Base-by-base conservation (phyloP, 2,113 vertebrate genomes). In the Rhipidura dahli region DNA sequence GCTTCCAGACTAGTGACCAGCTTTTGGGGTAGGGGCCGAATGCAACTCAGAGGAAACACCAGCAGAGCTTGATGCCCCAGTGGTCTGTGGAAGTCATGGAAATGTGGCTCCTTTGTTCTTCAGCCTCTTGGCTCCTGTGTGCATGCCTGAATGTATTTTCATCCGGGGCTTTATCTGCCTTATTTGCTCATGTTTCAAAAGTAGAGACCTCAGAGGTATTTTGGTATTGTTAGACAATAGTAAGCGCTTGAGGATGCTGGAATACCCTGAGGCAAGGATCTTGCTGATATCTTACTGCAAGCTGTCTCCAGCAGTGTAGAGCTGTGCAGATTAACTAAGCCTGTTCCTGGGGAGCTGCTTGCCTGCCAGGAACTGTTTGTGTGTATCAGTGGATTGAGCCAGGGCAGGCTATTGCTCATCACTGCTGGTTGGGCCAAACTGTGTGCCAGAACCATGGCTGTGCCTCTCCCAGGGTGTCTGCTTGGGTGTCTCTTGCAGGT, bases 21-120 rank as follows among this genome's bases (percentile, higher is more conserved):
- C 16, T 79, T 76, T 57, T 64, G 24, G 28, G 15, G 24, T 15
- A 37, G 18, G 49, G 15, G 2, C 4, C 60, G 21, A 13, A 10
- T 44, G 11, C 60, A 68, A 42, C 59, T 75, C 8, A 70, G 30
- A 81, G n/a, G 30, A 75, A 64, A 68, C 51, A 23, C 10, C 42
- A 61, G 15, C 1, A 3, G 20, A 69, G 11, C 8, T 73, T 2
- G 1, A 1, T 64, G 12, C 15, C 33, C 24, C 26, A 37, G 8
- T 30, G 14, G 5, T 33, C 17, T 39, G 14, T 11, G 42, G 54
- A 82, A 83, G 15, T 42, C 13, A 18, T 37, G n/a, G 31, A 92
- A 63, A 35, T 5, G 9, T 66, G 40, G 5, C 30, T 84, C 15
- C 49, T 71, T 65, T 51, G 9, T n/a, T 90, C 31, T 88, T 73